Conservation (phyloP, 2,113 vertebrate genomes). For the Tor tambroides region DNA sequence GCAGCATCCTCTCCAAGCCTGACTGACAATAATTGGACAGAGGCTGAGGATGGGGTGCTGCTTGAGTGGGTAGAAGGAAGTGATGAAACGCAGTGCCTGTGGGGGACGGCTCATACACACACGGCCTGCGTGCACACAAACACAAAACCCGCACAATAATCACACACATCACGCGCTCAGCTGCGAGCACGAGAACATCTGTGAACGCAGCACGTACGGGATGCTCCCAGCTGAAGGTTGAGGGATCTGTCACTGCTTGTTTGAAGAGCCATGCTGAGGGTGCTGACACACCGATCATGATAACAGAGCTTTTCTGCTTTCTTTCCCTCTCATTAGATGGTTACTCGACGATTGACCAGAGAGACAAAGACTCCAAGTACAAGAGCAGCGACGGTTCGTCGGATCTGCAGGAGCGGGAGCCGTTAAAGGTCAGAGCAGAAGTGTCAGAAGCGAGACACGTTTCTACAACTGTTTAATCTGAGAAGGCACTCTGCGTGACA, state of each 20-base stretch:
- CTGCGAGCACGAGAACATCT: neutral
- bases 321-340: conserved; percentile 78
- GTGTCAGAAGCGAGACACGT: neutral
- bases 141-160: neutral
- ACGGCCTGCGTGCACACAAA: neutral
- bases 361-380: conserved; percentile 90
- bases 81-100: neutral
- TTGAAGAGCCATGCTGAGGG: conserved; percentile 15
- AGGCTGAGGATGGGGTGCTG: conserved; percentile 18
- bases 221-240: neutral
- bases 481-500: neutral
- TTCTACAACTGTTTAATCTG: conserved; percentile 11
- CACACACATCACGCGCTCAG: conserved; percentile 14
- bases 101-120: conserved; percentile 19
- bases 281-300: neutral
- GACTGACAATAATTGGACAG: conserved; percentile 61
- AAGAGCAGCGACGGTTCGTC: conserved; percentile 79
- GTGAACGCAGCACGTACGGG: neutral
- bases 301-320: conserved; percentile 53
- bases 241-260: conserved; percentile 39
- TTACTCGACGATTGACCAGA: conserved; percentile 92
- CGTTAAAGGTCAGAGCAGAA: conserved; percentile 83
- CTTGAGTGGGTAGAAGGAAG: conserved; percentile 21
- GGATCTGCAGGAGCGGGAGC: conserved; percentile 88
- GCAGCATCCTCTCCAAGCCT: conserved; percentile 35